Evolutionary conservation across 2,797 vertebrate genomes (phyloP).

Genomic region (Parotocinclus haroldoi): DNA sequence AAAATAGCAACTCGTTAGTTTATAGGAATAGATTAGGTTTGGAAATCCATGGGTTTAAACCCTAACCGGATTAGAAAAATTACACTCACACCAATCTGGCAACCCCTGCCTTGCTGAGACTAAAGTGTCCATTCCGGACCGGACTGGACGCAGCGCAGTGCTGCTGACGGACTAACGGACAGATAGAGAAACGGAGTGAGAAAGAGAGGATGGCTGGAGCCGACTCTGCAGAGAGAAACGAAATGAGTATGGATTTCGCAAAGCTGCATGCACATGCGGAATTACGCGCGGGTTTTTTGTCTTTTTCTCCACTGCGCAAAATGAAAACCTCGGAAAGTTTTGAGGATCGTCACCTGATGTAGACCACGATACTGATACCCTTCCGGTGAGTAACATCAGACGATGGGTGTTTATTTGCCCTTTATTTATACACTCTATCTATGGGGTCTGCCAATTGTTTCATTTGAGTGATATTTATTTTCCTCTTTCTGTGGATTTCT

Average conservation of each 20-base stretch:
- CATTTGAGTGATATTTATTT: not conserved
- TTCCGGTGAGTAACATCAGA: constrained; percentile 41
- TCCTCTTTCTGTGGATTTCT: not conserved
- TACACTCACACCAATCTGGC: constrained; percentile 7
- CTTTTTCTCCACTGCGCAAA: constrained; percentile 21
- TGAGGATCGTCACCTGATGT: constrained; percentile 22
- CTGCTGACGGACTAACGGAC: constrained; percentile 26
- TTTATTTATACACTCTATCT: not conserved
- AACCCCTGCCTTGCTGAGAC: constrained; percentile 18
- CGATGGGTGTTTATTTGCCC: not conserved
- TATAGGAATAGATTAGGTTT: not conserved
- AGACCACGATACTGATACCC: constrained; percentile 18
- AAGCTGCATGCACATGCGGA: constrained; percentile 16
- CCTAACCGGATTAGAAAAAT: not conserved
- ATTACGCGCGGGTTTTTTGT: constrained; percentile 26
- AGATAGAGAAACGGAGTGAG: not conserved
- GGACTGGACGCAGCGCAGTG: constrained; percentile 24
- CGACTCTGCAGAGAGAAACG: not conserved
- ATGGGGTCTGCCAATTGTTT: not conserved
- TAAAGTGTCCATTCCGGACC: constrained; percentile 9
- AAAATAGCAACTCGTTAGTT: not conserved
- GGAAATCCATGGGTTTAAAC: not conserved
- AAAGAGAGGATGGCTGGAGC: not conserved
- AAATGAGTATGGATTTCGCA: not conserved
- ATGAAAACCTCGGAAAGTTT: constrained; percentile 50